Percentiles rank a stretch among this genome's conserved stretches.
Conservation (phyloP, 2,113 vertebrate genomes). For the Grallaria varia region DNA sequence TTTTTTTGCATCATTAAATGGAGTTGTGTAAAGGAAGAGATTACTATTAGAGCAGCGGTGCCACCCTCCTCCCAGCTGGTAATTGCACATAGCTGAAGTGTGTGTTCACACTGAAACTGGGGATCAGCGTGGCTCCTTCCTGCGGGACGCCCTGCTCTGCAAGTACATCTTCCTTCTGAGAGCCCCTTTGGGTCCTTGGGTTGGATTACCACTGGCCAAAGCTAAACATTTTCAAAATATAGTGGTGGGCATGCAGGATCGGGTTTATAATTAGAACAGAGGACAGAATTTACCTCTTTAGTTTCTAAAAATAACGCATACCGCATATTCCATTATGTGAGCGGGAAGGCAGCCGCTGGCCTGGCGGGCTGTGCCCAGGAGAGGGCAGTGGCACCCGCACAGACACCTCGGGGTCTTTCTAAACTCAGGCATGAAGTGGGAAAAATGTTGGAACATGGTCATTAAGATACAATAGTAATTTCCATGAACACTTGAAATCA, state of each 20-base stretch:
- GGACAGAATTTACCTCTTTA: not conserved
- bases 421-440: not conserved
- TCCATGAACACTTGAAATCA: slow-evolving; percentile 62
- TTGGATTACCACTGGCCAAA: rapidly evolving
- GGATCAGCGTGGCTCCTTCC: not conserved
- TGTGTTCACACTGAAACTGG: not conserved
- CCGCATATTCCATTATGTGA: not conserved
- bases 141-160: not conserved
- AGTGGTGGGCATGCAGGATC: not conserved
- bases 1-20: not conserved
- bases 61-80: not conserved
- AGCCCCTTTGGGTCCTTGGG: rapidly evolving
- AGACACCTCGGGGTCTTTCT: not conserved
- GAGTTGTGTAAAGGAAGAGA: not conserved
- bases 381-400: slow-evolving; percentile 68
- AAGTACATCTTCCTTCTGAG: not conserved
- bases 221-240: not conserved
- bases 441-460: slow-evolving; percentile 44
- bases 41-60: not conserved
- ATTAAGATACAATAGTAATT: slow-evolving; percentile 44
- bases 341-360: not conserved
- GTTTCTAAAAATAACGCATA: not conserved
- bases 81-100: not conserved
- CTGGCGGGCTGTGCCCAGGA: slow-evolving; percentile 53
- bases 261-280: not conserved